phyloP scores from a whole-genome alignment of 2,797 vertebrate species.

The Pantherophis alleghaniensis region DNA sequence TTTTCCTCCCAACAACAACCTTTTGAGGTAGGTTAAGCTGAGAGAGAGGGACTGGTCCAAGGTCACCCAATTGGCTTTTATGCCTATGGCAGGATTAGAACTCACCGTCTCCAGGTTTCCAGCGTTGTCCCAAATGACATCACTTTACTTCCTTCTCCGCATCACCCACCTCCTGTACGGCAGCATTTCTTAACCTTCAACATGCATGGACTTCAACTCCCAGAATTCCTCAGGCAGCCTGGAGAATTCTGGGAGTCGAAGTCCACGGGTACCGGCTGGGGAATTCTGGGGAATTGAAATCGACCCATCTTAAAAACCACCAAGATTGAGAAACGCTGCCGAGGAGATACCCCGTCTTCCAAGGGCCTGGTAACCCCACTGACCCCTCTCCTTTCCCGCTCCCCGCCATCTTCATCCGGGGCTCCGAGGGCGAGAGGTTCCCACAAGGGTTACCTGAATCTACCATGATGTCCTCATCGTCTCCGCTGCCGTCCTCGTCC shows the following conservation, averaged over 20 bases:
- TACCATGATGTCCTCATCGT: conserved; percentile 98
- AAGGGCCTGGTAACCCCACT: background rate
- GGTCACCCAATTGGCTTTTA: no score
- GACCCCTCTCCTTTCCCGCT: background rate
- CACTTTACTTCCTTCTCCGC: background rate
- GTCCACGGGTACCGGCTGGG: background rate
- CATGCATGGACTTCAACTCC: background rate
- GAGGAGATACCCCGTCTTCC: background rate
- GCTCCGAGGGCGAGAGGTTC: background rate
- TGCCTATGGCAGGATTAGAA: no score
- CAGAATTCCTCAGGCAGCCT: background rate
- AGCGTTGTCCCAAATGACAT: background rate
- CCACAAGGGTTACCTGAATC: conserved; percentile 82
- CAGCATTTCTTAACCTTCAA: background rate
- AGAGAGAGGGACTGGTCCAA: background rate
- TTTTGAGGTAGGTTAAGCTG: background rate
- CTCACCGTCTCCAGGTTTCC: no score
- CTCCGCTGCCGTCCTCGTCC: conserved; percentile 90
- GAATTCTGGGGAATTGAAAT: background rate
- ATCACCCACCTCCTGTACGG: background rate
- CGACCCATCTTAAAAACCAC: background rate
- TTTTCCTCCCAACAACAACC: background rate
- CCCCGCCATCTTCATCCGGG: background rate
- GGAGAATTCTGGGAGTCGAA: no score
- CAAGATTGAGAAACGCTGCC: background rate